Base-by-base conservation (phyloP, 2,888 invertebrate species). In the Escarpia spicata region DNA sequence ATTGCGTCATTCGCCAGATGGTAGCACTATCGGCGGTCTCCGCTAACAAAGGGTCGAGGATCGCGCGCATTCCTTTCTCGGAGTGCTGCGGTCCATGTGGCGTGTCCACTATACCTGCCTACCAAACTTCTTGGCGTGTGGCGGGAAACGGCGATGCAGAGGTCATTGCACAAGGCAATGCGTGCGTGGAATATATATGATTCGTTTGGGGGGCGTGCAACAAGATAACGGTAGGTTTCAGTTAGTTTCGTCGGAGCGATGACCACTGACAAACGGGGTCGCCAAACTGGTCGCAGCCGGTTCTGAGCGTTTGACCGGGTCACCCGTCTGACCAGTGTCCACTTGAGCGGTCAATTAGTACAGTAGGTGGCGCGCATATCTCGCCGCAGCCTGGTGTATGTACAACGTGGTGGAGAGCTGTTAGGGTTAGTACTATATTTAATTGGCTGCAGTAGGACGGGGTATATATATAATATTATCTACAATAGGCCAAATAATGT, bases 11-110 rank as follows among this genome's bases (percentile, higher is more conserved):
- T 75, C 75, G 75, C 75, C 75, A 75, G 75, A 75, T 75, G 75
- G 26, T 26, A 6, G 26, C 75, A 75, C 75, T 75, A n/a, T 75
- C 75, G n/a, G 75, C 26, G 26, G 6, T 19, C 26, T 0, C 75
- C 26, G 75, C 75, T 75, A 75, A 75, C 75, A 75, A 75, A 75
- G 75, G 6, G 19, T 75, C 75, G 75, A 75, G 6, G 26, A 6
- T 19, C 75, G 75, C 75, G 75, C 75, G 75, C 75, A 75, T 75
- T 75, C 75, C 75, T 75, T 75, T 75, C 75, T 75, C 75, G 75
- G 75, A 75, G 26, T 75, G 75, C 75, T 0, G 75, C 75, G 19
- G 75, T 75, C 75, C 19, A 75, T n/a, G 19, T 75, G 19, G 2
- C 4, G 6, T 75, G 75, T 75, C 75, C 75, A n/a, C 19, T 6